Evolutionary conservation across 2,797 vertebrate genomes (phyloP).

Genomic region (Sitta carolinensis): DNA sequence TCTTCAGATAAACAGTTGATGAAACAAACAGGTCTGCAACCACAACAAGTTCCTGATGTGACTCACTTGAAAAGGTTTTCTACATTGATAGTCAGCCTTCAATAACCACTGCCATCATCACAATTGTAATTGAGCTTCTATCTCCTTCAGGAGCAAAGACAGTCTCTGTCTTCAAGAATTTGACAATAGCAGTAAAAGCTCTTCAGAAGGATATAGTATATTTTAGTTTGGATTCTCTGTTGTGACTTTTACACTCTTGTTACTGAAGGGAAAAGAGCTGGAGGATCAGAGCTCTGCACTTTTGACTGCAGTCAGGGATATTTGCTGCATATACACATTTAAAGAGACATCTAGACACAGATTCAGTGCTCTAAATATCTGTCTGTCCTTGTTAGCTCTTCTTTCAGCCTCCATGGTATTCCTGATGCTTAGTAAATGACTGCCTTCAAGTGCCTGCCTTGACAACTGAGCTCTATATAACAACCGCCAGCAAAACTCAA

Average conservation of each 20-base stretch:
- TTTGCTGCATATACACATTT: not conserved
- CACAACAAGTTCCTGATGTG: not conserved
- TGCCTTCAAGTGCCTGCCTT: conserved; percentile 30
- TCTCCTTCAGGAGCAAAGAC: not conserved
- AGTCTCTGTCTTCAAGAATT: not conserved
- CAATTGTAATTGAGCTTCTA: not conserved
- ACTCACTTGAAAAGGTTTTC: not conserved
- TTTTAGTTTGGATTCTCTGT: not conserved
- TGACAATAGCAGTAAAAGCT: not conserved
- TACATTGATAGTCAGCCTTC: not conserved
- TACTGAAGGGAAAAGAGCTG: not conserved
- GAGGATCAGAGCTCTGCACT: not conserved
- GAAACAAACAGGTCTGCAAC: not conserved
- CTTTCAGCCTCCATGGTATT: not conserved
- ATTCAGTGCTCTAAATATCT: conserved; percentile 56
- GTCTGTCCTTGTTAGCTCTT: conserved; percentile 43
- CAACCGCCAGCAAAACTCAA: not conserved
- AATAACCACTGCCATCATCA: not conserved
- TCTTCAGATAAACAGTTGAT: not conserved
- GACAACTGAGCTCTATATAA: conserved; percentile 25
- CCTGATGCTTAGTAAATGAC: conserved; percentile 14
- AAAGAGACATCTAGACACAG: conserved; percentile 14
- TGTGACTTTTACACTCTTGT: not conserved
- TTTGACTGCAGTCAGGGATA: conserved; percentile 17
- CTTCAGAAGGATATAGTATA: not conserved